Conservation (phyloP, 2,888 invertebrate genomes). For the Sphaerophoria rueppellii region DNA sequence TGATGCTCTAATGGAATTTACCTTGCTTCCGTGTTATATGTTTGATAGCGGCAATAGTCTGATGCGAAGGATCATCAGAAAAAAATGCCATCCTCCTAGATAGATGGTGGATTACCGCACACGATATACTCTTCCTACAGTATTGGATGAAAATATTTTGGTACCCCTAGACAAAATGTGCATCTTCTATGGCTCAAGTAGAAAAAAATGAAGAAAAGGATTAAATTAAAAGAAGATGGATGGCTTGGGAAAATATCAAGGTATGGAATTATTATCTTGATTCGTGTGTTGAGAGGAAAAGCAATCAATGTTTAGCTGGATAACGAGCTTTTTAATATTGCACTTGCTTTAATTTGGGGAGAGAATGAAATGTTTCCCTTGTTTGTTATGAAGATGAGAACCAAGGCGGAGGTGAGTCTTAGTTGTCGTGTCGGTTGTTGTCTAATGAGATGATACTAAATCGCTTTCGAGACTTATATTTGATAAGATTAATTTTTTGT, state of each 20-base stretch:
- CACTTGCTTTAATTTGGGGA: slow-evolving; percentile 8
- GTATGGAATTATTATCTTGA: slow-evolving; percentile 9
- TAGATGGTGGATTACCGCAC: slow-evolving; percentile 51
- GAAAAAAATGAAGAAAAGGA: not conserved
- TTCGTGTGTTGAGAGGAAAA: slow-evolving; percentile 29
- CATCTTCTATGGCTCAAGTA: not conserved
- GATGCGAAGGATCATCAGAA: slow-evolving; percentile 31
- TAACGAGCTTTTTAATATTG: slow-evolving; percentile 39
- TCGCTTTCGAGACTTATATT: slow-evolving; percentile 13
- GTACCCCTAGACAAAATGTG: slow-evolving; percentile 57
- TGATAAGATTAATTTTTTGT: not conserved
- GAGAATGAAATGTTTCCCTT: not conserved
- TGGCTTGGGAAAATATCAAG: slow-evolving; percentile 3
- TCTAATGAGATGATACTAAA: slow-evolving; percentile 17
- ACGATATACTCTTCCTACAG: slow-evolving; percentile 20
- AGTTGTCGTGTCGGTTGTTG: not conserved
- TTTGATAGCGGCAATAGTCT: slow-evolving; percentile 48
- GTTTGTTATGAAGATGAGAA: not conserved
- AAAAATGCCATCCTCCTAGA: slow-evolving; percentile 18
- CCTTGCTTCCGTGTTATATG: slow-evolving; percentile 58
- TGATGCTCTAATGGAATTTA: slow-evolving; percentile 70
- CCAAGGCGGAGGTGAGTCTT: not conserved
- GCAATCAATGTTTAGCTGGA: slow-evolving; percentile 57
- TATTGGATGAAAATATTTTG: slow-evolving; percentile 60
- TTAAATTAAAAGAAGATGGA: not conserved